phyloP scores from a whole-genome alignment of 2,888 invertebrate genomes.

The Megamerina dolium region DNA sequence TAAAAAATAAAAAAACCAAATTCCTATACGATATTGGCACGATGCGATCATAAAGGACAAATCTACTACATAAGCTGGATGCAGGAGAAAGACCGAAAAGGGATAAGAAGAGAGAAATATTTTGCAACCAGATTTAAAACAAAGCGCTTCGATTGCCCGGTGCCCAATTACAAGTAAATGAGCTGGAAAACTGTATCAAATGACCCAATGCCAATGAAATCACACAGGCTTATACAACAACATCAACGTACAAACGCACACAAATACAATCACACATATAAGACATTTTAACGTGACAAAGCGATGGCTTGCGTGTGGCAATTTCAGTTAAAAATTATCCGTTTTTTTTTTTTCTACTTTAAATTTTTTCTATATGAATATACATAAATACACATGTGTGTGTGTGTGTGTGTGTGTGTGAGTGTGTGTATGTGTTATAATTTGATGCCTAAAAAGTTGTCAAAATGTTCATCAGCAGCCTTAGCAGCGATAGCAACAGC shows the following conservation, averaged over 20 bases:
- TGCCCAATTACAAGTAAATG: conserved; percentile 50
- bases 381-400: conserved; percentile 3
- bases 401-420: conserved; percentile 6
- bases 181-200: conserved; percentile 51
- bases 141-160: conserved; percentile 23
- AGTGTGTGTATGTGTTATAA: conserved; percentile 18
- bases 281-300: conserved; percentile 35
- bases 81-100: too few species aligned
- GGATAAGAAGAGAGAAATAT: too few species aligned
- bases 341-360: neutral
- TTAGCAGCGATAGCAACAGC: too few species aligned
- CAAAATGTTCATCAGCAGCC: conserved; percentile 21
- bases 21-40: conserved; percentile 6
- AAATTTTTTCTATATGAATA: conserved; percentile 6
- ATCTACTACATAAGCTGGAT: too few species aligned
- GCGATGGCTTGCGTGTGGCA: conserved; percentile 51
- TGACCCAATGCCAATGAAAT: conserved; percentile 43
- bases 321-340: conserved; percentile 40
- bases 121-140: neutral
- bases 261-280: conserved; percentile 17
- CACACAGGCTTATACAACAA: conserved; percentile 21
- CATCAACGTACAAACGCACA: conserved; percentile 16
- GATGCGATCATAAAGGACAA: conserved; percentile 14
- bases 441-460: conserved; percentile 23
- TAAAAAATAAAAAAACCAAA: neutral